Conservation (phyloP, 2,888 invertebrate species). For the Dasypolia templi region DNA sequence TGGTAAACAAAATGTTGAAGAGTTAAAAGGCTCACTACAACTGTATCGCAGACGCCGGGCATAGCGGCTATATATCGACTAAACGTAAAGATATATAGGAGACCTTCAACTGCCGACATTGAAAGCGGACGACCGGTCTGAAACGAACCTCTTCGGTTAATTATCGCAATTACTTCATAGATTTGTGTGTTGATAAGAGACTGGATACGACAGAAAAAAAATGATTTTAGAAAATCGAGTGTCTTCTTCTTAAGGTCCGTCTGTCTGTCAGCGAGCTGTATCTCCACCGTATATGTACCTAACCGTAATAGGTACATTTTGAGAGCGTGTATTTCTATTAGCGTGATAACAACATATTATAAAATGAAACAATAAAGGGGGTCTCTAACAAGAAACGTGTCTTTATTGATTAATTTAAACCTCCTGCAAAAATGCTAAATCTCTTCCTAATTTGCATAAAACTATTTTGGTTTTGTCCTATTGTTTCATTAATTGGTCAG, state of each 20-base stretch:
- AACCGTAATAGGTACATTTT: too few species aligned
- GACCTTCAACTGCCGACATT: constrained; percentile 76
- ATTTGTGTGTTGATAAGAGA: constrained; percentile 23
- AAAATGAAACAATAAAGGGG: too few species aligned
- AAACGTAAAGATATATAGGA: constrained; percentile 74
- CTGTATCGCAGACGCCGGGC: constrained; percentile 70
- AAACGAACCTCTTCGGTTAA: constrained; percentile 45
- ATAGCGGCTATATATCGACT: constrained; percentile 82
- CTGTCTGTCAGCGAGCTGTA: too few species aligned
- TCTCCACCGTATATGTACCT: too few species aligned
- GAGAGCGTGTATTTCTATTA: too few species aligned
- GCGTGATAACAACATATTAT: too few species aligned
- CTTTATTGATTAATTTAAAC: too few species aligned
- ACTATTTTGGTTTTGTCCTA: not conserved
- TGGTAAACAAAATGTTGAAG: constrained; percentile 68
- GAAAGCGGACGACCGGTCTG: constrained; percentile 63
- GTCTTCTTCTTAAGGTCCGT: too few species aligned
- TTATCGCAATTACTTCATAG: constrained; percentile 48
- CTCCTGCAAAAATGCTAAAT: not conserved
- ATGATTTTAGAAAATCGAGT: not conserved
- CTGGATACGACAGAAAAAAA: constrained; percentile 11
- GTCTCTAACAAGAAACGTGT: too few species aligned
- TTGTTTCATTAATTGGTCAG: not conserved
- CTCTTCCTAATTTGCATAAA: not conserved
- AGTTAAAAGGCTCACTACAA: constrained; percentile 75